Evolutionary conservation across 2,888 invertebrate genomes (phyloP).

Genomic region (Acrobasis consociella): DNA sequence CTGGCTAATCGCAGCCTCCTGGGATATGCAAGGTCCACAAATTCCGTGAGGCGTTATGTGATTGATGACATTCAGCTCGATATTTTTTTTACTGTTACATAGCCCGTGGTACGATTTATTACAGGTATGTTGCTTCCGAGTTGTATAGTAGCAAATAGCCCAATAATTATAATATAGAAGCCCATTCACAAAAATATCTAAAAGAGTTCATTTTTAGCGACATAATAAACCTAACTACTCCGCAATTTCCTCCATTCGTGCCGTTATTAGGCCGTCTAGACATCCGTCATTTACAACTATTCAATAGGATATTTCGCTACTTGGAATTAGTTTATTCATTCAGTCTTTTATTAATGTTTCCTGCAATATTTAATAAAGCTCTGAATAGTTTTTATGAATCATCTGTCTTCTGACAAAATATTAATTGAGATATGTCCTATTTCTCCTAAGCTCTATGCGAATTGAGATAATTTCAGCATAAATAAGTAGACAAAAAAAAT

Average conservation of each 20-base stretch:
- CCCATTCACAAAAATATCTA: neutral
- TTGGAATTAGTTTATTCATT: slow-evolving; percentile 1
- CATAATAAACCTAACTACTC: neutral
- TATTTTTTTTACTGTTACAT: no score
- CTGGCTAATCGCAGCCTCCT: no score
- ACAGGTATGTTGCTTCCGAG: no score
- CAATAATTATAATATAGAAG: neutral
- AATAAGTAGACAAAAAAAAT: no score
- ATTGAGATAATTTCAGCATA: no score
- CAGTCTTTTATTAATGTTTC: neutral
- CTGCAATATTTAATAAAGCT: neutral
- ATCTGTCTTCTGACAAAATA: neutral
- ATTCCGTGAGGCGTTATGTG: no score
- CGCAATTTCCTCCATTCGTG: slow-evolving; percentile 4
- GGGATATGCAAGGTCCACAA: no score
- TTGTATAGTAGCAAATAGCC: no score
- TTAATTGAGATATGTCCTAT: neutral
- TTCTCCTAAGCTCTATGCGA: neutral
- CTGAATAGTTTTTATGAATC: neutral
- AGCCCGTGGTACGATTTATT: no score
- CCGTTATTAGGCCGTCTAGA: neutral
- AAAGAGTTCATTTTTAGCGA: neutral
- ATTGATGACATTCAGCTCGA: no score
- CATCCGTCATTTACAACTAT: neutral
- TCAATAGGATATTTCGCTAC: neutral